Conservation (phyloP, 2,888 invertebrate species). For the Nemurella pictetii region DNA sequence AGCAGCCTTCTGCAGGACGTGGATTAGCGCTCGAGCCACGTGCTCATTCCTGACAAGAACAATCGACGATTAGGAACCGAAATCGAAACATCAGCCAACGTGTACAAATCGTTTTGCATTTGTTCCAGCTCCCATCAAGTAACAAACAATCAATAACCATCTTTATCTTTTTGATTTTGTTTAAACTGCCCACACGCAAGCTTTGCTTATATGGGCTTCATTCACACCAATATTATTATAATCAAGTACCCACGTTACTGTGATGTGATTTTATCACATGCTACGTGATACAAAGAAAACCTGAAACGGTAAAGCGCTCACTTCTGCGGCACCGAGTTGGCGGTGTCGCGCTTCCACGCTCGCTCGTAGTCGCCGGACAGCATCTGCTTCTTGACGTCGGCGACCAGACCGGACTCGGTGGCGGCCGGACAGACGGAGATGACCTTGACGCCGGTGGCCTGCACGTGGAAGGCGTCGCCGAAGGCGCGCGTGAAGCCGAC, state of each 20-base stretch:
- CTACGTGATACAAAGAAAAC: no score
- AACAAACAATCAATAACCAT: no score
- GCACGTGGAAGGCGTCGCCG: constrained; percentile 74
- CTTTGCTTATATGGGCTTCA: no score
- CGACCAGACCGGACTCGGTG: constrained; percentile 67
- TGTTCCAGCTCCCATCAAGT: no score
- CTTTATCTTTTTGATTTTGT: no score
- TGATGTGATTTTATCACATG: no score
- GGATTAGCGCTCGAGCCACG: constrained; percentile 67
- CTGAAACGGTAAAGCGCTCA: constrained; percentile 48
- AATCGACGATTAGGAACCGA: constrained; percentile 19
- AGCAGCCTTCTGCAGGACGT: constrained; percentile 66
- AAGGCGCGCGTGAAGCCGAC: constrained; percentile 73
- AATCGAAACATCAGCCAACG: no score
- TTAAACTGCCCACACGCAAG: no score
- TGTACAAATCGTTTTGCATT: no score
- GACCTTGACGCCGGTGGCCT: constrained; percentile 70
- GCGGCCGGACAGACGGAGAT: constrained; percentile 72
- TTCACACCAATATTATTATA: no score
- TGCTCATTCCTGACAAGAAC: constrained; percentile 64
- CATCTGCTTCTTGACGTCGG: constrained; percentile 70
- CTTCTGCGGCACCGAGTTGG: constrained; percentile 66
- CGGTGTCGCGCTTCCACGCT: constrained; percentile 71
- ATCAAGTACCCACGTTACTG: no score
- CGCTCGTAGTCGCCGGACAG: constrained; percentile 72